Evolutionary conservation across 2,113 vertebrate genomes (phyloP).

Genomic region (Atherinomorus stipes): DNA sequence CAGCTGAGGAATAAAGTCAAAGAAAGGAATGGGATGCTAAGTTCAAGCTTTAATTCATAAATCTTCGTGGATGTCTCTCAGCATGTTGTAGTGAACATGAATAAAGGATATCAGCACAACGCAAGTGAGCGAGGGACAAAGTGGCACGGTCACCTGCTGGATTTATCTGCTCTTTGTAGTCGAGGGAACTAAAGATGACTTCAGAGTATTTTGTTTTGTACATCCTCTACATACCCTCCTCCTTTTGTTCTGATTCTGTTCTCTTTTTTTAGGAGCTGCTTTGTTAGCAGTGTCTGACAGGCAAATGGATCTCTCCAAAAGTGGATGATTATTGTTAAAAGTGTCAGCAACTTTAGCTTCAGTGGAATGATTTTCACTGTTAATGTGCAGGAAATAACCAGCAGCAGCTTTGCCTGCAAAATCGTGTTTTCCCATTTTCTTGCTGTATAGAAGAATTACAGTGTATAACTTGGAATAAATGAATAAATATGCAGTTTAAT

Average conservation of each 20-base stretch:
- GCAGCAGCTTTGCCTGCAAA: too few relatives aligned
- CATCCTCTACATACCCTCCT: slow-evolving; percentile 23
- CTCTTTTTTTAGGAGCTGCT: slow-evolving; percentile 29
- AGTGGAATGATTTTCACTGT: too few relatives aligned
- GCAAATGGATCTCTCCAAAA: neutral
- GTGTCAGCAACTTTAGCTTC: too few relatives aligned
- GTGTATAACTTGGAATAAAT: too few relatives aligned
- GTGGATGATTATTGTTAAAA: too few relatives aligned
- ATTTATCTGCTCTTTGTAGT: slow-evolving; percentile 54
- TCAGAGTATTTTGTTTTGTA: slow-evolving; percentile 68
- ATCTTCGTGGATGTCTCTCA: slow-evolving; percentile 58
- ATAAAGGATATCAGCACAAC: slow-evolving; percentile 25
- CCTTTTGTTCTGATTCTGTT: slow-evolving; percentile 31
- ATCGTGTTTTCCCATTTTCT: too few relatives aligned
- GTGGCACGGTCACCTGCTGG: slow-evolving; percentile 54
- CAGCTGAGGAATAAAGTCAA: slow-evolving; percentile 26
- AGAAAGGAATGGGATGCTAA: slow-evolving; percentile 31
- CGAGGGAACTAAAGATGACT: slow-evolving; percentile 44
- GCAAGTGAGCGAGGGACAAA: slow-evolving; percentile 34
- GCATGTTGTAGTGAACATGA: slow-evolving; percentile 44
- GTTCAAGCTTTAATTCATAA: slow-evolving; percentile 75
- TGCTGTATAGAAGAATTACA: too few relatives aligned
- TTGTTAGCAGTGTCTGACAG: slow-evolving; percentile 52
- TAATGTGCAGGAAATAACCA: too few relatives aligned
- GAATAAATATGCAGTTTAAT: too few relatives aligned